Evolutionary conservation across 1,140 invertebrate species (phyloP).

Genomic region (Neuroterus valhalla): DNA sequence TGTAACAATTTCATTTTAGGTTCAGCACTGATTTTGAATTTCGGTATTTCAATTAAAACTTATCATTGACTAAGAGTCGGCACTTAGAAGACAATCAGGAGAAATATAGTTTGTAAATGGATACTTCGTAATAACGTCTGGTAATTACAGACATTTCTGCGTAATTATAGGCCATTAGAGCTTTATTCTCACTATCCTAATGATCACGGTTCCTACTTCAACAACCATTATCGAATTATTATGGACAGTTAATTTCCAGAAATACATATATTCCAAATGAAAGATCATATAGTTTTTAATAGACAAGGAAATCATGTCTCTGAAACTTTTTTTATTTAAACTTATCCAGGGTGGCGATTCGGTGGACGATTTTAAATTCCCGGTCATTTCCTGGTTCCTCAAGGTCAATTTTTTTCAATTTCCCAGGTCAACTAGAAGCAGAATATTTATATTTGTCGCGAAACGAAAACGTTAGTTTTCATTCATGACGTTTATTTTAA

Average conservation of each 20-base stretch:
- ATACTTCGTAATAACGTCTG: not conserved
- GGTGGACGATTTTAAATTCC: too few relatives aligned
- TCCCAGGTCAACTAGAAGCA: too few relatives aligned
- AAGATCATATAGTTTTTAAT: too few relatives aligned
- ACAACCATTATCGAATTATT: slow-evolving; percentile 15
- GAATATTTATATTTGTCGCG: too few relatives aligned
- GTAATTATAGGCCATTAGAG: slow-evolving; percentile 11
- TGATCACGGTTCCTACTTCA: not conserved
- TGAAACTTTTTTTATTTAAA: too few relatives aligned
- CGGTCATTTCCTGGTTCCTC: too few relatives aligned
- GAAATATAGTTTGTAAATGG: slow-evolving; percentile 11
- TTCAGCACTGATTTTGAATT: not conserved
- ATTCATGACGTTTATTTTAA: too few relatives aligned
- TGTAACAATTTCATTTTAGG: too few relatives aligned
- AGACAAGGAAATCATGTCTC: too few relatives aligned
- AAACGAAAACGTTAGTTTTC: too few relatives aligned
- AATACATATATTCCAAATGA: not conserved
- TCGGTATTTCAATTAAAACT: not conserved
- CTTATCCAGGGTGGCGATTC: too few relatives aligned
- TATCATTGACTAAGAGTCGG: slow-evolving; percentile 17
- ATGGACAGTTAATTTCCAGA: not conserved
- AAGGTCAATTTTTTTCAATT: too few relatives aligned
- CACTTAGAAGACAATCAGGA: slow-evolving; percentile 10
- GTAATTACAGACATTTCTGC: slow-evolving; percentile 7
- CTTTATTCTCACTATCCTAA: slow-evolving; percentile 5